Conservation (phyloP, 1,140 invertebrate species). For the Macrotrachela quadricornifera region DNA sequence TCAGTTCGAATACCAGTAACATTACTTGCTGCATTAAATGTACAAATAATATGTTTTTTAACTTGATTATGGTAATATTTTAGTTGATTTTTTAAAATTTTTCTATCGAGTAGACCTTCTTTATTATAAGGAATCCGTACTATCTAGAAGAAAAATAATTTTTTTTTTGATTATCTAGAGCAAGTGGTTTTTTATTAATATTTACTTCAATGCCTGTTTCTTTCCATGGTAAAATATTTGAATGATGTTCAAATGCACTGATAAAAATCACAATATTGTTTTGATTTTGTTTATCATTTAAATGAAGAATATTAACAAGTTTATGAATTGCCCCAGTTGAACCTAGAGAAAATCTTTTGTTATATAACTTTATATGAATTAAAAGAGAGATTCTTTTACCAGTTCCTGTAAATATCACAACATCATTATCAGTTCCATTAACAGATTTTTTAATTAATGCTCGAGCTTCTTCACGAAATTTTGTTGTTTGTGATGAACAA, state of each 20-base stretch:
- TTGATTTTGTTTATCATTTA: background rate
- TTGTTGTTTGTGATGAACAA: constrained; percentile 60
- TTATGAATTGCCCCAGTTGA: constrained; percentile 50
- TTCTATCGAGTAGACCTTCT: constrained; percentile 53
- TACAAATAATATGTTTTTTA: constrained; percentile 43
- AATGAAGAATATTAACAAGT: constrained; percentile 36
- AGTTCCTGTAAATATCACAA: constrained; percentile 53
- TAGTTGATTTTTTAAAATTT: constrained; percentile 43
- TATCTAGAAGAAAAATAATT: constrained; percentile 35
- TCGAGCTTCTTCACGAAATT: constrained; percentile 50
- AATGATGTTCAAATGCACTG: constrained; percentile 60
- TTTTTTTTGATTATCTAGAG: background rate
- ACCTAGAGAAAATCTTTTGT: too few species aligned
- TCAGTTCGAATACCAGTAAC: constrained; percentile 66
- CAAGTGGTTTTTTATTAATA: background rate
- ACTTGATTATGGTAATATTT: constrained; percentile 13
- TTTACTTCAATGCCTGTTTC: constrained; percentile 39
- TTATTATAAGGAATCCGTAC: constrained; percentile 50
- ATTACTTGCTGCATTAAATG: constrained; percentile 64
- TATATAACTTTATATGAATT: too few species aligned
- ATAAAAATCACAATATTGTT: constrained; percentile 34
- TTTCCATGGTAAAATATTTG: constrained; percentile 58
- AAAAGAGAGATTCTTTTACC: too few species aligned
- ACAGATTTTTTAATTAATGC: constrained; percentile 55
- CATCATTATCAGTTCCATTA: constrained; percentile 57